Conservation (phyloP, 2,797 vertebrate species). For the Sebastes matsubarae region DNA sequence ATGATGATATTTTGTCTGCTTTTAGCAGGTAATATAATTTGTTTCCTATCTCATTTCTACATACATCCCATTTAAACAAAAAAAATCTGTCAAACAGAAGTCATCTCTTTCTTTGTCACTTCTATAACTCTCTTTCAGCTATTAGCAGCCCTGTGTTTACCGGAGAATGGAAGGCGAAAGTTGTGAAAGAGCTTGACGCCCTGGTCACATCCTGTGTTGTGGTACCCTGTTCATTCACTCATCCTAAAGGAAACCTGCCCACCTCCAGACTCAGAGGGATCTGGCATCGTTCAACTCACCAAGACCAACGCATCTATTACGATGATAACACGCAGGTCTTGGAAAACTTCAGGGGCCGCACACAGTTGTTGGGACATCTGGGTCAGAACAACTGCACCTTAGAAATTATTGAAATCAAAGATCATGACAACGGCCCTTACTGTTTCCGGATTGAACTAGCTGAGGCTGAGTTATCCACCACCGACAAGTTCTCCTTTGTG, state of each 20-base stretch:
- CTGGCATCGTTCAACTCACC: slow-evolving; percentile 11
- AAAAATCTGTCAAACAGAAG: not conserved
- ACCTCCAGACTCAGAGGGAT: slow-evolving; percentile 45
- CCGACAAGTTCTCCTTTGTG: slow-evolving; percentile 56
- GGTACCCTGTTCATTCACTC: slow-evolving; percentile 74
- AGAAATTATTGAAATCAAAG: slow-evolving; percentile 46
- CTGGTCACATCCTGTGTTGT: slow-evolving; percentile 73
- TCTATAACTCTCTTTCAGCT: slow-evolving; percentile 34
- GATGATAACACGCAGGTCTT: accelerated
- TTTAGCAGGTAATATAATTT: slow-evolving; percentile 8
- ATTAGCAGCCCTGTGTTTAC: not conserved
- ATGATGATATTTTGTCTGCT: not conserved
- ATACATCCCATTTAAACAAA: not conserved
- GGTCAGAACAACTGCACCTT: slow-evolving; percentile 67
- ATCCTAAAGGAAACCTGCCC: slow-evolving; percentile 29
- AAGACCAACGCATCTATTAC: accelerated
- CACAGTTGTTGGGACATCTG: slow-evolving; percentile 54
- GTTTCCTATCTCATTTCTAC: not conserved
- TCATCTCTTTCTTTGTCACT: not conserved
- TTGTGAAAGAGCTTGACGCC: slow-evolving; percentile 11
- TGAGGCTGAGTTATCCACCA: accelerated
- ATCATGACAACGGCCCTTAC: slow-evolving; percentile 67
- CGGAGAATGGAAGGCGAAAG: slow-evolving; percentile 46
- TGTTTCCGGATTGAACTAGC: slow-evolving; percentile 67
- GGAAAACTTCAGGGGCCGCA: slow-evolving; percentile 56